Conservation (phyloP, 2,888 invertebrate genomes). For the Vanessa cardui region DNA sequence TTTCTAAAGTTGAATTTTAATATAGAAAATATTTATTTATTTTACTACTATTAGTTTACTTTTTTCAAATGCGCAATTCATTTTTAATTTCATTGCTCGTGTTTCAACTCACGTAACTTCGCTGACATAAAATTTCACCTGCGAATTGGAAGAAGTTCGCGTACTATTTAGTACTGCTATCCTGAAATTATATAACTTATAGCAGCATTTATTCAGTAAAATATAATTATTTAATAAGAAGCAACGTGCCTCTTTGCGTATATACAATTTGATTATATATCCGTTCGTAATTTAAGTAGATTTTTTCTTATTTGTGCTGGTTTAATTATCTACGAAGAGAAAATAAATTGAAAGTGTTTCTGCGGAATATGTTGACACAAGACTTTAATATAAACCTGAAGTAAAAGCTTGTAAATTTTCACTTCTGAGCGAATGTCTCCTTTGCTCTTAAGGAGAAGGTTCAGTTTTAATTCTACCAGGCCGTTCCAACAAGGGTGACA, state of each 20-base stretch:
- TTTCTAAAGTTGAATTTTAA: too few species aligned
- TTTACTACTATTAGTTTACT: not conserved
- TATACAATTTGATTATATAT: not conserved
- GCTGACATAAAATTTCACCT: constrained; percentile 77
- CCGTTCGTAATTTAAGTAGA: not conserved
- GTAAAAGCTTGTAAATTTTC: too few species aligned
- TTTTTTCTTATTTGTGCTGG: not conserved
- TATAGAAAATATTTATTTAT: too few species aligned
- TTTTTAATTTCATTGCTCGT: constrained; percentile 78
- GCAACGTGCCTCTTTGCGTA: too few species aligned
- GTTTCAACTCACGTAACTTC: constrained; percentile 78
- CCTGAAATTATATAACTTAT: not conserved
- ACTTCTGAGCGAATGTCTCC: too few species aligned
- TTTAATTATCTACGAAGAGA: too few species aligned
- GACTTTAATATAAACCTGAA: too few species aligned
- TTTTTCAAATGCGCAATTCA: constrained; percentile 67
- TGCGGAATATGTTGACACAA: not conserved
- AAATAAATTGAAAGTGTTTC: not conserved
- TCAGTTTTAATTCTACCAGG: too few species aligned
- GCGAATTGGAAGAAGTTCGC: constrained; percentile 57
- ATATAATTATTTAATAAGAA: not conserved
- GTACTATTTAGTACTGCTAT: constrained; percentile 4
- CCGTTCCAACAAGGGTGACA: too few species aligned
- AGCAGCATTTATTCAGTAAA: not conserved
- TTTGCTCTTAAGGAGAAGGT: too few species aligned